Base-by-base conservation (phyloP, 2,797 vertebrate species). In the Pyrocephalus nanus region DNA sequence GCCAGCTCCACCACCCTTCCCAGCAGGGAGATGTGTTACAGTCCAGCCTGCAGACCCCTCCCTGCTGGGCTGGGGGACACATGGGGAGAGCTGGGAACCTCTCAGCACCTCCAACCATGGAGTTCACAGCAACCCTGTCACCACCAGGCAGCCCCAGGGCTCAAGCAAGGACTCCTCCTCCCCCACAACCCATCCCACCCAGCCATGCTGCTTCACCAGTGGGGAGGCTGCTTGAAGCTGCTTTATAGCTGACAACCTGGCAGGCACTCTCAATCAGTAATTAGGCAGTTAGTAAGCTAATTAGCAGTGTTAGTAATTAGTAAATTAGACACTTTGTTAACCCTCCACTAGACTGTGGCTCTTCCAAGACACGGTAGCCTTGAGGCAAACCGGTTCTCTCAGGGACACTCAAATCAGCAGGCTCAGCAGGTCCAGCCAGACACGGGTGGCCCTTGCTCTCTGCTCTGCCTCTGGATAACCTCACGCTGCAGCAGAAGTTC, bases 1-100 rank as follows among this genome's bases (percentile, higher is more conserved):
- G n/a, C 40, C 47, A 70, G 36, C 15, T 23, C 26, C 38, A 40
- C 19, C 6, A 4, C 30, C 12, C 21, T 61, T 43, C n/a, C 58
- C 43, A 43, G 22, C n/a, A 38, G 2, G 25, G 9, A 36, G 1
- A 8, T 0, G 1, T 0, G 0, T 0, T 22, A 20, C 5, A 13
- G 8, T 4, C 12, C 65, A 30, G 23, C 22, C 29, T 30, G 8
- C 36, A 90, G 50, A 72, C 3, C 9, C 17, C 45, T 55, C 12
- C 30, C 15, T 8, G 8, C 17, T 42, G 23, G n/a, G 4, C 17
- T 40, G 4, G 7, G 3, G 9, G 50, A 32, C 42, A 43, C 14
- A 6, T 0, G 1, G 6, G 4, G 2, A 47, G 23, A 65, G 32
- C 43, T 26, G 43, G 20, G 42, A 65, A 34, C 16, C 43, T 47